Percentiles rank a stretch among this genome's conserved stretches.
Conservation (phyloP, 2,113 vertebrate species). For the Conger conger region DNA sequence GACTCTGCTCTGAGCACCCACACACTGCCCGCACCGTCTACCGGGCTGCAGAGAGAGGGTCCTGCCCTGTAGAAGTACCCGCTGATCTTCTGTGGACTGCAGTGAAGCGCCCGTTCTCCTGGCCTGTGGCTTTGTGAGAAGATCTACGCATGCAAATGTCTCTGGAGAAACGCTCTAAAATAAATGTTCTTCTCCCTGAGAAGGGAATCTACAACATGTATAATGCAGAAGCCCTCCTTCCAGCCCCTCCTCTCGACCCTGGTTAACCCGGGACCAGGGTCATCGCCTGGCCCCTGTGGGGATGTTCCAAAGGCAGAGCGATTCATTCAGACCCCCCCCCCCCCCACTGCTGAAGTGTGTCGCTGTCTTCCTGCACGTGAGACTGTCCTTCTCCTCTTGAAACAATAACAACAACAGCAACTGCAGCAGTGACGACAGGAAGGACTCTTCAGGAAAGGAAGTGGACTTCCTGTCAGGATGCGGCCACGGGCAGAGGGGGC, state of each 20-base stretch:
- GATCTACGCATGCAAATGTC: not conserved
- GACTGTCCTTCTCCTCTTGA: not conserved
- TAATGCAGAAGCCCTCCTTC: not conserved
- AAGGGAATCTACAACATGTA: not conserved
- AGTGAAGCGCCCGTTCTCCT: not conserved
- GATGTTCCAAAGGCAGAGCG: not conserved
- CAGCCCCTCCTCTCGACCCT: not conserved
- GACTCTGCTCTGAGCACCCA: not conserved
- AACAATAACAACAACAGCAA: not conserved
- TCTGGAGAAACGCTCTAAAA: not conserved
- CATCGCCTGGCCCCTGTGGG: too few relatives aligned
- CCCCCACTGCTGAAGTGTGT: not conserved
- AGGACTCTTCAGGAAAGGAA: not conserved
- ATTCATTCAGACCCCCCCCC: not conserved
- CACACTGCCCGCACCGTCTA: not conserved
- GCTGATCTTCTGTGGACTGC: not conserved
- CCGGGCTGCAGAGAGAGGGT: not conserved
- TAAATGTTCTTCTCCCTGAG: not conserved
- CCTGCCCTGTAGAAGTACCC: not conserved
- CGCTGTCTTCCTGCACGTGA: not conserved
- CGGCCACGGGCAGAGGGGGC: not conserved
- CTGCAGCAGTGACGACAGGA: not conserved
- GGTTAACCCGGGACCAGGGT: not conserved
- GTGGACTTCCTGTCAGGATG: not conserved
- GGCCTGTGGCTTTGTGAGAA: not conserved